Conservation (phyloP, 2,797 vertebrate species). For the Lophotriccus pileatus region DNA sequence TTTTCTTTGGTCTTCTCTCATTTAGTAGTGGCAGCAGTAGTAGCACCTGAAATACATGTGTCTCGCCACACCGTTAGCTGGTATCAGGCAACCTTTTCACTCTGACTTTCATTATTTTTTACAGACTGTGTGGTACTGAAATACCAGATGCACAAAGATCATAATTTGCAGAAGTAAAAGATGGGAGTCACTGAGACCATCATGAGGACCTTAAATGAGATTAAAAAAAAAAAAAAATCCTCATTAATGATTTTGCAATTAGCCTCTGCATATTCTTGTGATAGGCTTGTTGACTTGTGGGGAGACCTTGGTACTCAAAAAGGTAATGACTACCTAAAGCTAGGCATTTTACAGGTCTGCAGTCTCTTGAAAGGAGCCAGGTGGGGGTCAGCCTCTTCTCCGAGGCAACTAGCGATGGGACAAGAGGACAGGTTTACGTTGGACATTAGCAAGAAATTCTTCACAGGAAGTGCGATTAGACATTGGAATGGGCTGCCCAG, state of each 20-base stretch:
- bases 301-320: slow-evolving; percentile 55
- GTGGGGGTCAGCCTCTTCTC: neutral
- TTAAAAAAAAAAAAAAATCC: neutral
- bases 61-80: neutral
- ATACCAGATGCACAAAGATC: neutral
- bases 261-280: slow-evolving; percentile 3
- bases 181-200: neutral
- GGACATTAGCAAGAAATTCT: neutral
- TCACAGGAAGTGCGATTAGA: neutral
- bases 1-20: neutral
- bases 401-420: neutral
- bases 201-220: slow-evolving; percentile 33
- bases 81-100: neutral
- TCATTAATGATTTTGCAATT: slow-evolving; percentile 24
- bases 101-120: neutral
- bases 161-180: neutral
- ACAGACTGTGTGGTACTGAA: neutral
- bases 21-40: neutral
- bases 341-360: neutral
- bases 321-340: neutral
- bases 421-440: neutral
- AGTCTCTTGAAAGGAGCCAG: neutral
- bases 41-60: neutral
- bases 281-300: neutral
- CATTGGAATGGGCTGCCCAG: neutral